A percentile compares a stretch with the other conserved stretches of the same genome.
These are phyloP conservation scores for Paedocypris micromegethes DNA, from an alignment of 2,797 vertebrate species.

Conservation along the genomic window DNA sequence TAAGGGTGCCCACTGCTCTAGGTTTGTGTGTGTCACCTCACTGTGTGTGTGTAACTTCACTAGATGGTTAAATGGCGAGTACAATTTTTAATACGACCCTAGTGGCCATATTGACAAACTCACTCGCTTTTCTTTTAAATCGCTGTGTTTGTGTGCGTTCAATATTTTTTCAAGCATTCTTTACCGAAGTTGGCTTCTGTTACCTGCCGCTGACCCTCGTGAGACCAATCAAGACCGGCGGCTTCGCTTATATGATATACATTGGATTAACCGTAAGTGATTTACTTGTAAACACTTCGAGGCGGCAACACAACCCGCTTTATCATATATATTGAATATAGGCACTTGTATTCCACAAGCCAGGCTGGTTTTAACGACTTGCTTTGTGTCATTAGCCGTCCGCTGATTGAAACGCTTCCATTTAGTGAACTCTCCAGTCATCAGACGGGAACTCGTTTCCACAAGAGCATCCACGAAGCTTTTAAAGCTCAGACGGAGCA, in stretches of 20 bases:
- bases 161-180: neutral
- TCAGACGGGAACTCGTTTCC: conserved; percentile 55
- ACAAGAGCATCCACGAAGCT: conserved; percentile 48
- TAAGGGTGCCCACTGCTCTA: too few relatives aligned
- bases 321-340: conserved; percentile 13
- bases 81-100: too few relatives aligned
- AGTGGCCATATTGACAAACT: too few relatives aligned
- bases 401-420: conserved; percentile 44
- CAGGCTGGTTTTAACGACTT: conserved; percentile 9
- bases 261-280: conserved; percentile 20
- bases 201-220: conserved; percentile 2
- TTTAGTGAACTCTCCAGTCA: conserved; percentile 56
- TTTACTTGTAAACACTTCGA: conserved; percentile 14
- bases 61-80: too few relatives aligned
- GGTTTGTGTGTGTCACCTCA: too few relatives aligned
- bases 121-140: too few relatives aligned
- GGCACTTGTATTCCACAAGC: neutral
- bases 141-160: too few relatives aligned
- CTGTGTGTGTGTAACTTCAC: too few relatives aligned
- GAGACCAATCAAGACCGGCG: neutral
- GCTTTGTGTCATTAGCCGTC: conserved; percentile 20
- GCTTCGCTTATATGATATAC: conserved; percentile 15
- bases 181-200: neutral
- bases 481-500: conserved; percentile 48
- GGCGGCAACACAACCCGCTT: conserved; percentile 4